These are phyloP conservation scores for Helarctos malayanus DNA, from an alignment of 2,797 vertebrate species.

Conservation along the genomic window DNA sequence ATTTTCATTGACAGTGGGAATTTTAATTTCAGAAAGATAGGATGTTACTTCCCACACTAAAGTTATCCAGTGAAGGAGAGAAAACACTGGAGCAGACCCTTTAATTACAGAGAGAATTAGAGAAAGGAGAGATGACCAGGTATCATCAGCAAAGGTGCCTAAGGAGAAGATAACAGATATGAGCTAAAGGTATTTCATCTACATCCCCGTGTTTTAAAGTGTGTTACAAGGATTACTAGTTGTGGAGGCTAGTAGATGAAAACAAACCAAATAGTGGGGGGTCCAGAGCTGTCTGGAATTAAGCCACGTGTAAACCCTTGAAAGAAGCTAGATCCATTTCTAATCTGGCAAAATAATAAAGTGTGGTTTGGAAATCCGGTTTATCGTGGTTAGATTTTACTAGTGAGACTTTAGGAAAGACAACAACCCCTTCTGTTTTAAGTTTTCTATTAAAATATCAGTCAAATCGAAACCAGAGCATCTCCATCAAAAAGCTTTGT, in stretches of 20 bases:
- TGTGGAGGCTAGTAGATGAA: neutral
- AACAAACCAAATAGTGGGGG: neutral
- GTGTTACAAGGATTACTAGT: neutral
- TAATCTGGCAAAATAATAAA: neutral
- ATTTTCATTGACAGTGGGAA: neutral
- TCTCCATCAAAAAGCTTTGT: neutral
- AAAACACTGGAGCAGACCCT: neutral
- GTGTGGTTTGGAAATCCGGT: neutral
- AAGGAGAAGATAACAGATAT: neutral
- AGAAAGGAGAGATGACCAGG: slow-evolving; percentile 15
- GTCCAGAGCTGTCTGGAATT: neutral
- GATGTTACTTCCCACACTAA: slow-evolving; percentile 19
- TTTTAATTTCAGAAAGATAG: slow-evolving; percentile 44
- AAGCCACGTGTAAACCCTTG: slow-evolving; percentile 20
- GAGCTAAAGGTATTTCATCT: neutral
- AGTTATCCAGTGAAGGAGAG: slow-evolving; percentile 24
- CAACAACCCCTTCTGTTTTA: accelerated
- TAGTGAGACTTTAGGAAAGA: neutral
- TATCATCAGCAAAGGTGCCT: neutral
- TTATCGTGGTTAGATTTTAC: neutral
- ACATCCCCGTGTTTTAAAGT: neutral
- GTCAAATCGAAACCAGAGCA: neutral
- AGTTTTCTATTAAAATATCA: slow-evolving; percentile 72
- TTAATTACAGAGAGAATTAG: slow-evolving; percentile 33
- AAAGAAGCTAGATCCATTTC: slow-evolving; percentile 54